phyloP scores from a whole-genome alignment of 64 coral and sea anemone genomes.

The Actinia equina region DNA sequence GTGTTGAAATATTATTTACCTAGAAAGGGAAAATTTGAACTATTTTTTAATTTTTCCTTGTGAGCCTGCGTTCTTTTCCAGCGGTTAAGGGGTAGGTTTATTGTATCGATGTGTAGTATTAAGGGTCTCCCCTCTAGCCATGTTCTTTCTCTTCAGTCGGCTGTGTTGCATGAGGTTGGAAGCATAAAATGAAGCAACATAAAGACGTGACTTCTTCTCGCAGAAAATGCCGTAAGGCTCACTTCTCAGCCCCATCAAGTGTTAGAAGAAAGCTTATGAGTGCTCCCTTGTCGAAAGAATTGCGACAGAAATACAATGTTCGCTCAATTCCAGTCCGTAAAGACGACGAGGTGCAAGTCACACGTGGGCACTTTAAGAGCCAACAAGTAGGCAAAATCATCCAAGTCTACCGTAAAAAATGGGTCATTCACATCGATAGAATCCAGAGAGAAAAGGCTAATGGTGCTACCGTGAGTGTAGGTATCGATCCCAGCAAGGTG shows the following conservation, averaged over 20 bases:
- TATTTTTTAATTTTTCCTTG: not conserved
- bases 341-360: slow-evolving; percentile 99
- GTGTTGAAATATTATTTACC: not conserved
- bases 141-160: slow-evolving; percentile 17
- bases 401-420: slow-evolving; percentile 98
- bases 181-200: slow-evolving; percentile 86
- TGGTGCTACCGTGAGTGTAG: slow-evolving; percentile 97
- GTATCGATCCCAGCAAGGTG: slow-evolving; percentile 97
- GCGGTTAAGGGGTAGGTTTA: slow-evolving; percentile 14
- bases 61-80: not conserved
- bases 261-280: slow-evolving; percentile 98
- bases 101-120: not conserved
- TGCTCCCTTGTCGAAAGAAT: slow-evolving; percentile 93
- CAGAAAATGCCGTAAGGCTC: slow-evolving; percentile 94
- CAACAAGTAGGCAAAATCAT: slow-evolving; percentile 99
- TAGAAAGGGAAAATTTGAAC: not conserved
- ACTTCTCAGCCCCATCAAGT: slow-evolving; percentile 95
- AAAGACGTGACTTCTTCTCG: slow-evolving; percentile 90
- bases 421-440: slow-evolving; percentile 99
- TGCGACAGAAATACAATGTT: slow-evolving; percentile 98
- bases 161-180: slow-evolving; percentile 35
- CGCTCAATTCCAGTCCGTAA: slow-evolving; percentile 93
- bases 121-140: not conserved
- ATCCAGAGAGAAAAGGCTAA: slow-evolving; percentile 98
- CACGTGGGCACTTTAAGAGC: slow-evolving; percentile 99